A percentile compares a stretch with the other conserved stretches of the same genome.
Conservation (phyloP, 2,797 vertebrate genomes). For the Erpetoichthys calabaricus region DNA sequence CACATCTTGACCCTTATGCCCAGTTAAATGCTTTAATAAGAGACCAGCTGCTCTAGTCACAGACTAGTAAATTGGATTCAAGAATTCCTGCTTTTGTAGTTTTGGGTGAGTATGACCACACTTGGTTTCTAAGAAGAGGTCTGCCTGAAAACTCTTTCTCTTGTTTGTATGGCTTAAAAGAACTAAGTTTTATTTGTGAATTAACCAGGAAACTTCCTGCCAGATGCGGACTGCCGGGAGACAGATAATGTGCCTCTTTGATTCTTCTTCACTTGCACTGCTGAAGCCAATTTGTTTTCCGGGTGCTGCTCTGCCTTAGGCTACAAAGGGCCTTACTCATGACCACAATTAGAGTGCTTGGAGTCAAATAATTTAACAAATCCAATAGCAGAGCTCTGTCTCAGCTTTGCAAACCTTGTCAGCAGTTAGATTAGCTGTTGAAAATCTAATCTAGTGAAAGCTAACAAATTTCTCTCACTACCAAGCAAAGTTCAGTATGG, state of each 20-base stretch:
- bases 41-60: slow-evolving; percentile 81
- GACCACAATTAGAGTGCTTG: slow-evolving; percentile 82
- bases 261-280: slow-evolving; percentile 57
- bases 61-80: slow-evolving; percentile 80
- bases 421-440: slow-evolving; percentile 69
- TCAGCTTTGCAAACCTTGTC: slow-evolving; percentile 58
- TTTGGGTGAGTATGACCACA: slow-evolving; percentile 46
- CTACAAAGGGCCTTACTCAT: slow-evolving; percentile 69
- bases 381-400: slow-evolving; percentile 69
- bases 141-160: slow-evolving; percentile 53
- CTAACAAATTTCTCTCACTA: slow-evolving; percentile 62
- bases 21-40: slow-evolving; percentile 81
- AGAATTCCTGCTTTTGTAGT: slow-evolving; percentile 71
- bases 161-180: slow-evolving; percentile 66
- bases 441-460: slow-evolving; percentile 63
- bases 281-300: slow-evolving; percentile 61
- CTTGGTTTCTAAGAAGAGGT: slow-evolving; percentile 54
- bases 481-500: slow-evolving; percentile 59
- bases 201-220: slow-evolving; percentile 84
- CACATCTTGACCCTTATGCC: slow-evolving; percentile 74
- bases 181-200: slow-evolving; percentile 91
- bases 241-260: slow-evolving; percentile 71
- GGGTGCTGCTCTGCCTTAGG: slow-evolving; percentile 55
- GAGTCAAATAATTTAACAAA: slow-evolving; percentile 72
- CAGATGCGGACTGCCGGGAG: slow-evolving; percentile 61